Evolutionary conservation across 2,113 vertebrate species (phyloP), one percentile per base, ranked within the genome.

Genomic region (Semnopithecus entellus): DNA sequence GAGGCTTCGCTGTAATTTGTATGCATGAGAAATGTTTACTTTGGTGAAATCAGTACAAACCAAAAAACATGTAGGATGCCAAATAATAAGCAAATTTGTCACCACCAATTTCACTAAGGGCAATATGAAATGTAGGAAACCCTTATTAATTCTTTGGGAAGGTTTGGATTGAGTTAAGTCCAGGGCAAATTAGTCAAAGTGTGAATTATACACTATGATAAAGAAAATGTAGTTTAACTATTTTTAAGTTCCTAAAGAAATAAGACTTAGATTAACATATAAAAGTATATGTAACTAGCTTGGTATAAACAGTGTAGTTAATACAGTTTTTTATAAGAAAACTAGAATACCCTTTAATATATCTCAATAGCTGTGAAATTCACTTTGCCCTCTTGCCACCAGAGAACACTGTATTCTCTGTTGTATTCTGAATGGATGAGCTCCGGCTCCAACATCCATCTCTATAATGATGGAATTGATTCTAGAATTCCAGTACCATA

Each of bases 221-320:
- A 75, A 78, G 61, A 79, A 88, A 91, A 96, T 27, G 4, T 14
- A 23, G n/a, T 76, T 88, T 88, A 82, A 81, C 13, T 91, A 30
- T 48, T 79, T 84, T 84, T 82, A 84, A 32, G 35, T 78, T 91
- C 38, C 76, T 89, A 89, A 91, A 68, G 70, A 91, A 83, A 94
- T 85, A 61, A 87, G 86, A 95, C 64, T 90, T 43, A 72, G 27
- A 81, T 3, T 96, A 93, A 88, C 13, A 75, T 45, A 70, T 68
- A 83, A 52, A 91, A 70, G 57, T 68, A 10, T 40, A 32, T 75
- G 1, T 91, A 66, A 75, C 48, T 92, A 83, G 38, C 20, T 18
- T 61, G 25, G 70, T 73, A 43, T 81, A 55, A 72, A 66, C 30
- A 68, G 27, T 52, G 66, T 55, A 16, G 50, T 93, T 78, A 35